Conservation (phyloP, 2,888 invertebrate species). For the Tipula lateralis region DNA sequence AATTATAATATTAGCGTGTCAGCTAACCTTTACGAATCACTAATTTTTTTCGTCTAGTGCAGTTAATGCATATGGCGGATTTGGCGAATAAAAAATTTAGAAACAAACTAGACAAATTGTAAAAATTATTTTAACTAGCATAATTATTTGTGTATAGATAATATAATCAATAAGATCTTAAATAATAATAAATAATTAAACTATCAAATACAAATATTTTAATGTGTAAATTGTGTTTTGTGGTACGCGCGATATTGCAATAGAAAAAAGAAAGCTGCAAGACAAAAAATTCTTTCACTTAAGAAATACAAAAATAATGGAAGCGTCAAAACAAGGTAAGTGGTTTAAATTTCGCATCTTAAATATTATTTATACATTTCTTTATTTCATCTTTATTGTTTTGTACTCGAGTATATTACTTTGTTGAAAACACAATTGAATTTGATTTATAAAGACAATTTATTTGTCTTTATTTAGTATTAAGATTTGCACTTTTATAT, state of each 20-base stretch:
- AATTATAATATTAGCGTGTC: background rate
- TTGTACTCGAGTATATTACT: background rate
- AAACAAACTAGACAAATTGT: background rate
- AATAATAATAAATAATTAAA: background rate
- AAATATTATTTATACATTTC: background rate
- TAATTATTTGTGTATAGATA: background rate
- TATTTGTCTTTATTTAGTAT: background rate
- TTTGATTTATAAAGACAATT: background rate
- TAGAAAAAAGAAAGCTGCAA: background rate
- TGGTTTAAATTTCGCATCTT: background rate
- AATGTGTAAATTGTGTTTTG: background rate
- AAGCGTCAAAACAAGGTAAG: constrained; percentile 5
- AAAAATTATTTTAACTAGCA: background rate
- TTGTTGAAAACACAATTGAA: background rate
- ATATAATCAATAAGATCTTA: background rate
- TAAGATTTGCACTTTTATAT: background rate
- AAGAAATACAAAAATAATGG: background rate
- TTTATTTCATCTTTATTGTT: background rate
- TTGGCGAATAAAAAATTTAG: background rate
- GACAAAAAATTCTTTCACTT: background rate
- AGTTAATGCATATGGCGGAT: background rate
- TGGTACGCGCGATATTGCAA: background rate
- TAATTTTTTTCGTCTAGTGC: background rate
- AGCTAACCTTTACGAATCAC: background rate
- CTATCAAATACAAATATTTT: background rate